A percentile compares a stretch with the other conserved stretches of the same genome.
phyloP scores from a whole-genome alignment of 2,113 vertebrate species.

The Takifugu bimaculatus region DNA sequence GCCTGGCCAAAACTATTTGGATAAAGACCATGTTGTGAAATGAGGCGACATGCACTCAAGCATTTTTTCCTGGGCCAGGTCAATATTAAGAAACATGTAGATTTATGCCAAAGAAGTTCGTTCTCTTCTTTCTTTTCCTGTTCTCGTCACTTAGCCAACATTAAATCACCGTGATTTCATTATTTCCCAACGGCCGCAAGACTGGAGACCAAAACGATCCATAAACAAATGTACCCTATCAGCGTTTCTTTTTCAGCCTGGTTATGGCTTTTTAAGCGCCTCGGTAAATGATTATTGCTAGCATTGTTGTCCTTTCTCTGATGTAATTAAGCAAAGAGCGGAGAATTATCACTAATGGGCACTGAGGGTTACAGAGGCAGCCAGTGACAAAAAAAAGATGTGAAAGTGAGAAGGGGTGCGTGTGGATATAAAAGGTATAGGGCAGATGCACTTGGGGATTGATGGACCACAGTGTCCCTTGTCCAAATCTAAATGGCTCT shows the following conservation, averaged over 20 bases:
- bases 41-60: neutral
- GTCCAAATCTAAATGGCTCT: constrained; percentile 64
- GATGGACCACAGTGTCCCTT: constrained; percentile 56
- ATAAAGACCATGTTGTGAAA: constrained; percentile 15
- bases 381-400: constrained; percentile 14
- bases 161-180: neutral
- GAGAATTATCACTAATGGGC: constrained; percentile 50
- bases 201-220: constrained; percentile 4
- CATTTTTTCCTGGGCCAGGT: neutral
- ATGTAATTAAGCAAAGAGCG: constrained; percentile 39
- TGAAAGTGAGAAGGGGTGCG: neutral
- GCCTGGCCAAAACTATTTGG: neutral
- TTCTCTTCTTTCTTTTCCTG: neutral
- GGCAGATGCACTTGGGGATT: constrained; percentile 54
- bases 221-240: constrained; percentile 1
- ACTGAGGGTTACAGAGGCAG: constrained; percentile 12
- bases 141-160: too few relatives aligned
- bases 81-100: constrained; percentile 2
- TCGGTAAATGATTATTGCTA: constrained; percentile 30
- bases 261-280: constrained; percentile 39
- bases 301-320: constrained; percentile 28
- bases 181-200: neutral
- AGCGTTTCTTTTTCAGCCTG: constrained; percentile 14
- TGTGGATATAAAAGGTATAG: constrained; percentile 2
- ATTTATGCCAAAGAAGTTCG: neutral